phyloP scores from a whole-genome alignment of 1,140 invertebrate genomes.

The Drosophila varians region DNA sequence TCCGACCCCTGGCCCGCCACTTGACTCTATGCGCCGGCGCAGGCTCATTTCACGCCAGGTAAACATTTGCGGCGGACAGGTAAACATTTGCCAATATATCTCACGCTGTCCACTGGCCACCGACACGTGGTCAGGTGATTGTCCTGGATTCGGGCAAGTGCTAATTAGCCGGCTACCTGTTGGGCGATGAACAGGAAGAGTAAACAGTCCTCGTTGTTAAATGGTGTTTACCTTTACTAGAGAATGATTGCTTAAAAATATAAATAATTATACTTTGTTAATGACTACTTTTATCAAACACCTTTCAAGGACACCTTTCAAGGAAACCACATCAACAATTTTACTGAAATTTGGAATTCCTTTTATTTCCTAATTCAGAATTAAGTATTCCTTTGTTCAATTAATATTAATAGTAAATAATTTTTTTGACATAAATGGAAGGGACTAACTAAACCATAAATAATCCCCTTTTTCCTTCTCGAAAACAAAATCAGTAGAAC shows the following conservation, averaged over 20 bases:
- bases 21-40: slow-evolving; percentile 77
- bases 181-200: neutral
- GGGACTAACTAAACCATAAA: neutral
- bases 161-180: slow-evolving; percentile 42
- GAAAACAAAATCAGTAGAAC: neutral
- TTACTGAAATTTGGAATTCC: neutral
- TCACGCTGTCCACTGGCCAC: slow-evolving; percentile 36
- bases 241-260: too few relatives aligned
- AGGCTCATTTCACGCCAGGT: slow-evolving; percentile 52
- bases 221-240: neutral
- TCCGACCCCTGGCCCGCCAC: slow-evolving; percentile 26
- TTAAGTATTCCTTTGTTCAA: neutral
- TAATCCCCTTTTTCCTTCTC: neutral
- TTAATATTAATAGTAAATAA: neutral
- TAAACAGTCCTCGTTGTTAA: slow-evolving; percentile 1
- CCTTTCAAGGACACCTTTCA: too few relatives aligned
- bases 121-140: slow-evolving; percentile 62
- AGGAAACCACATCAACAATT: too few relatives aligned
- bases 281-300: too few relatives aligned
- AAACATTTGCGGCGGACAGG: slow-evolving; percentile 60
- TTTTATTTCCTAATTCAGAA: neutral
- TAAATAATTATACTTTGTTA: too few relatives aligned
- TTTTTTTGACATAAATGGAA: neutral
- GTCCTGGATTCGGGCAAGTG: slow-evolving; percentile 13
- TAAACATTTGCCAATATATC: slow-evolving; percentile 78